These are phyloP conservation scores for Pachycephala philippinensis DNA, from an alignment of 2,113 vertebrate genomes.

Conservation along the genomic window DNA sequence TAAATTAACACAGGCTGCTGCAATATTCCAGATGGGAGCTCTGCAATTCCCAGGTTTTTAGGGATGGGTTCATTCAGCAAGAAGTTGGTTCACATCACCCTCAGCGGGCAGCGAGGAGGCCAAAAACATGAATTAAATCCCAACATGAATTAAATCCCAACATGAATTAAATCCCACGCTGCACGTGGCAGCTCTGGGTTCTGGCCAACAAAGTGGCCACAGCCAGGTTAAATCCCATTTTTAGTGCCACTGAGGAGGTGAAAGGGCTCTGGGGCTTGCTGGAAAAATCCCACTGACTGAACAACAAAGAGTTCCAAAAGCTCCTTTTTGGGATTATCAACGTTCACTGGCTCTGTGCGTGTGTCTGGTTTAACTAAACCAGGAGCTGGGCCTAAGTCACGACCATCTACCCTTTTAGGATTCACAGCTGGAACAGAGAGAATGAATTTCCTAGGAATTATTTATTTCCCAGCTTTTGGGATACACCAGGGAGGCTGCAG, in stretches of 20 bases:
- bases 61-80: not conserved
- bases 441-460: fast-evolving
- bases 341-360: not conserved
- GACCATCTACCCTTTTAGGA: no score
- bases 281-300: not conserved
- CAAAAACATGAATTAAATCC: not conserved
- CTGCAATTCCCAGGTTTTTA: not conserved
- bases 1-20: not conserved
- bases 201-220: not conserved
- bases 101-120: not conserved
- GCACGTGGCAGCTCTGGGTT: fast-evolving
- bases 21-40: not conserved
- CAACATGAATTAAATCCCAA: no score
- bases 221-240: not conserved
- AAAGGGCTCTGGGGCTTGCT: not conserved
- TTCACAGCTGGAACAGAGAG: not conserved
- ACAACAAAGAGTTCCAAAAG: not conserved
- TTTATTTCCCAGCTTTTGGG: not conserved
- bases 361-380: not conserved
- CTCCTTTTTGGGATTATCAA: not conserved
- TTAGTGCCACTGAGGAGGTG: not conserved
- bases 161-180: not conserved
- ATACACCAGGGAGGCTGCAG: not conserved
- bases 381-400: fast-evolving
- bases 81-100: not conserved